Percentiles rank a stretch among this genome's conserved stretches.
phyloP scores from a whole-genome alignment of 2,797 vertebrate genomes.

The Staurois parvus region DNA sequence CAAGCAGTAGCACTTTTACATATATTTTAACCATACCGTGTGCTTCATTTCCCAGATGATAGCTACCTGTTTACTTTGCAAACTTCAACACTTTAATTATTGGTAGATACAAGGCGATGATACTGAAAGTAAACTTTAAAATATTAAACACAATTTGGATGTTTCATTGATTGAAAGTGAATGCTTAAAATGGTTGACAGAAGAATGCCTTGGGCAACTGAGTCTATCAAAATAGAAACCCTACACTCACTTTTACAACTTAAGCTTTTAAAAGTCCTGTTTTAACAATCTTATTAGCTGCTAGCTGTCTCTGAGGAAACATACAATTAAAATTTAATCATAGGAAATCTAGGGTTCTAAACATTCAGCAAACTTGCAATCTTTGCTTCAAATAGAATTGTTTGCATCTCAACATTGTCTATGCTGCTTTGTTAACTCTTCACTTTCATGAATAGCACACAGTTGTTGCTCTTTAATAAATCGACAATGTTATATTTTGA shows the following conservation, averaged over 20 bases:
- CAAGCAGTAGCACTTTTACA: not conserved
- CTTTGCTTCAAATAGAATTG: slow-evolving; percentile 21
- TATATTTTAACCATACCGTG: not conserved
- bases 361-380: slow-evolving; percentile 70
- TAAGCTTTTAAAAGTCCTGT: slow-evolving; percentile 78
- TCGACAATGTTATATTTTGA: not conserved
- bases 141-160: slow-evolving; percentile 64
- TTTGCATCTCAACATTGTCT: not conserved
- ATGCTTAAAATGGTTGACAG: slow-evolving; percentile 68
- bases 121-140: slow-evolving; percentile 43
- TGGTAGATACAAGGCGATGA: slow-evolving; percentile 1
- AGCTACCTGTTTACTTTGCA: slow-evolving; percentile 18
- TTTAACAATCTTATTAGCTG: slow-evolving; percentile 79
- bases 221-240: slow-evolving; percentile 72
- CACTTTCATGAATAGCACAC: not conserved
- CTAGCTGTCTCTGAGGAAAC: slow-evolving; percentile 80
- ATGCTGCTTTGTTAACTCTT: not conserved
- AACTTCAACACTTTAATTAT: not conserved
- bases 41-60: not conserved
- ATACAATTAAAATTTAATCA: slow-evolving; percentile 84
- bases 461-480: not conserved
- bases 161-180: slow-evolving; percentile 71
- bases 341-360: slow-evolving; percentile 79
- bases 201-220: slow-evolving; percentile 67
- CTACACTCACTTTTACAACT: slow-evolving; percentile 74